These are phyloP conservation scores for Necrosyrtes monachus DNA, from an alignment of 2,797 vertebrate species.

Conservation along the genomic window DNA sequence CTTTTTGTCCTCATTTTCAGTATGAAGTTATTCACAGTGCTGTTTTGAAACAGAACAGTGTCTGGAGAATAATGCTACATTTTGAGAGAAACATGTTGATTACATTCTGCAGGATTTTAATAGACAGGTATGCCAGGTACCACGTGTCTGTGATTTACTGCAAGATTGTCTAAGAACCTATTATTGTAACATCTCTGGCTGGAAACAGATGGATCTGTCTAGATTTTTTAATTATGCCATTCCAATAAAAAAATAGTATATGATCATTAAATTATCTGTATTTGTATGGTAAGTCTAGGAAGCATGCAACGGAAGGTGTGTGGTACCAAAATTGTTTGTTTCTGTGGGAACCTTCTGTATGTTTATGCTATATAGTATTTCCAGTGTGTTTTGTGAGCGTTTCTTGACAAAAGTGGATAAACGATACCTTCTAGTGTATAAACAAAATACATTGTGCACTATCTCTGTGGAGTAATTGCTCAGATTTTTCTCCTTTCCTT, in stretches of 20 bases:
- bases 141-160: not conserved
- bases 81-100: not conserved
- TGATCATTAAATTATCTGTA: not conserved
- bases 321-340: not conserved
- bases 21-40: not conserved
- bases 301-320: not conserved
- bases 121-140: not conserved
- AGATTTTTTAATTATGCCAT: not conserved
- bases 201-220: not conserved
- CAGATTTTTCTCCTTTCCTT: not conserved
- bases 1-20: not conserved
- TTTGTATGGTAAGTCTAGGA: not conserved
- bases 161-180: not conserved
- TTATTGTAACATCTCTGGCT: not conserved
- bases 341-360: not conserved
- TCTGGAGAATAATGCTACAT: not conserved
- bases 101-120: not conserved
- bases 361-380: not conserved
- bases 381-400: not conserved
- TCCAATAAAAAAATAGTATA: not conserved
- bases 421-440: not conserved
- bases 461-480: not conserved
- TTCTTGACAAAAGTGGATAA: not conserved
- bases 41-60: not conserved
- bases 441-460: not conserved